Evolutionary conservation across 2,113 vertebrate species (phyloP), one percentile per base, ranked within the genome.

Genomic region (Maccullochella peelii): DNA sequence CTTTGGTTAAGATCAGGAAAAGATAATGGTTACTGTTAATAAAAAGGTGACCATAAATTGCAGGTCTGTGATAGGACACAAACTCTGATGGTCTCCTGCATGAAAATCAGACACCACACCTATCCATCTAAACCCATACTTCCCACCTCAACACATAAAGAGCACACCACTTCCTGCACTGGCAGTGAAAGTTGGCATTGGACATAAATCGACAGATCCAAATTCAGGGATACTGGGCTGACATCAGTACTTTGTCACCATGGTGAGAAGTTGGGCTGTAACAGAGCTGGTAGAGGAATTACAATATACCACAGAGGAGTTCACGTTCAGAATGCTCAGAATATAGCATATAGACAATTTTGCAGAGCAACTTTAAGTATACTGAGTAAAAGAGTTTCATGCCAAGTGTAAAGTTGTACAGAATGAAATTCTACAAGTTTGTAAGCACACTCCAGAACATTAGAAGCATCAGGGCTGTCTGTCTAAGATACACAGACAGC

Each of bases 401-500:
- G 16, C 16, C 18, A 74, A 59, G 9, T 47, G 21, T 40, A 49
- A 47, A 73, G 47, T 0, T 57, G 47, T 47, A n/a, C 10, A 14
- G 6, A 23, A 30, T 59, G 38, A 83, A 77, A 52, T 67, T 55
- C 30, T 36, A 36, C 10, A 68, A 30, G 57, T 67, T 4, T 38
- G 3, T 16, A 1, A 54, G 66, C 66, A 72, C 40, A 75, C 38
- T 73, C 18, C 21, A 9, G 21, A 61, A 49, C 6, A 27, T 67
- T n/a, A 62, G 50, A 58, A 23, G 23, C 76, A 63, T 68, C 27
- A n/a, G 49, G 8, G 55, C 23, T 38, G 50, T 71, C 67, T 63
- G 72, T 77, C 67, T 73, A 55, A 83, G 25, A 33, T 36, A 2
- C 63, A 76, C 52, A 79, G 70, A 77, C 71, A 38, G 30, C 44